Evolutionary conservation across 2,797 vertebrate genomes (phyloP), one percentile per base, ranked within the genome.

Genomic region (Acanthurus lineatus): DNA sequence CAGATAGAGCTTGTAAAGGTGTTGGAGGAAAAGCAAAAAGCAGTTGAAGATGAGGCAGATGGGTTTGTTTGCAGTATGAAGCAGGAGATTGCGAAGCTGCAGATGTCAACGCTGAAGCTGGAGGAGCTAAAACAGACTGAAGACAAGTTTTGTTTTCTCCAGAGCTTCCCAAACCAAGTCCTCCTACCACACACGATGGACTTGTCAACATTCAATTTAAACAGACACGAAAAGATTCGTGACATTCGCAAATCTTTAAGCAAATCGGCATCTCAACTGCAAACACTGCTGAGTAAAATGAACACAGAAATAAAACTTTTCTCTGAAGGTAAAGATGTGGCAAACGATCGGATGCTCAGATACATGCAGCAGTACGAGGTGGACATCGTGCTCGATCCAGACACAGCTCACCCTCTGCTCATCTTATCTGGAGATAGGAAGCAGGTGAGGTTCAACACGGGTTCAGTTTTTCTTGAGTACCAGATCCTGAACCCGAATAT

Each of bases 341-440:
- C 60, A 0, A 32, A 17, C 17, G 3, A 47, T 0, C 25, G 7
- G 1, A 16, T 0, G 9, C 65, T 92, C 71, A 73, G 17, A 1
- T 19, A n/a, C 8, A 20, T 74, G 47, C 89, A 77, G 59, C 85
- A 67, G 77, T 82, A 78, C 0, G 74, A 82, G 0, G 78, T 53
- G 15, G 52, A 81, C 56, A 6, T 94, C 0, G 1, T 44, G n/a
- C 87, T 93, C 0, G 89, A 93, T 14, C 35, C 54, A 0, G 49
- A 79, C 1, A 91, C 93, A 0, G 91, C 91, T 44, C 63, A 91
- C 32, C 81, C 74, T 9, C 25, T 20, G 67, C 89, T 93, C 42
- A 0, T 72, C 9, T 2, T 94, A 54, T 90, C 91, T 0, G 1
- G 22, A 0, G 77, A 92, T 1, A 1, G 73, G 64, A 91, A 85